Conservation (phyloP, 2,888 invertebrate species). For the Emesis furor region DNA sequence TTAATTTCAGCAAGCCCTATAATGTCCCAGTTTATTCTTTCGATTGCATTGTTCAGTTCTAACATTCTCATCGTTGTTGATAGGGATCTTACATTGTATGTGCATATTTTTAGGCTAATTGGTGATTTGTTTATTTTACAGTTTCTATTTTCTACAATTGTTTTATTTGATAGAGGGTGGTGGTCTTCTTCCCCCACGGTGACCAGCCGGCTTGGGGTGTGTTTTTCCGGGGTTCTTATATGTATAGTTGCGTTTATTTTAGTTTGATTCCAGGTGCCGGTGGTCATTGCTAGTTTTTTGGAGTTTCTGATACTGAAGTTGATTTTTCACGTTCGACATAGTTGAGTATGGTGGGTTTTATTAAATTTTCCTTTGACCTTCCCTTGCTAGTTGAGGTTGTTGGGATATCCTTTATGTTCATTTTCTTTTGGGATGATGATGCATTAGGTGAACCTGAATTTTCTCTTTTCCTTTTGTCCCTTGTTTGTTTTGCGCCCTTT, state of each 20-base stretch:
- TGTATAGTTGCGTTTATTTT: no score
- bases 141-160: background rate
- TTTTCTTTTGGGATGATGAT: no score
- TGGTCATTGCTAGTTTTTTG: conserved; percentile 34
- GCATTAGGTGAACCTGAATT: no score
- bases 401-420: no score
- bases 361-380: no score
- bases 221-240: no score
- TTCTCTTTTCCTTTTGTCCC: no score
- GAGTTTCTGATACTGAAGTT: conserved; percentile 10
- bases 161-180: conserved; percentile 2
- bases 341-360: conserved; percentile 43
- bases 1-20: conserved; percentile 31
- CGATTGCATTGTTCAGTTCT: conserved; percentile 11
- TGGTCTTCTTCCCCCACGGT: background rate
- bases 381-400: no score
- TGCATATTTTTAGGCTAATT: conserved; percentile 29
- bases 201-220: conserved; percentile 30
- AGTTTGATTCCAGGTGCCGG: conserved; percentile 16
- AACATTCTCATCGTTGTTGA: conserved; percentile 27
- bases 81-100: conserved; percentile 39
- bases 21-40: conserved; percentile 29
- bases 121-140: no score
- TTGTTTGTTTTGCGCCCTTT: no score
- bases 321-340: conserved; percentile 15